Evolutionary conservation across 2,888 invertebrate genomes (phyloP), one percentile per base, ranked within the genome.

Genomic region (Pogonocherus hispidulus): DNA sequence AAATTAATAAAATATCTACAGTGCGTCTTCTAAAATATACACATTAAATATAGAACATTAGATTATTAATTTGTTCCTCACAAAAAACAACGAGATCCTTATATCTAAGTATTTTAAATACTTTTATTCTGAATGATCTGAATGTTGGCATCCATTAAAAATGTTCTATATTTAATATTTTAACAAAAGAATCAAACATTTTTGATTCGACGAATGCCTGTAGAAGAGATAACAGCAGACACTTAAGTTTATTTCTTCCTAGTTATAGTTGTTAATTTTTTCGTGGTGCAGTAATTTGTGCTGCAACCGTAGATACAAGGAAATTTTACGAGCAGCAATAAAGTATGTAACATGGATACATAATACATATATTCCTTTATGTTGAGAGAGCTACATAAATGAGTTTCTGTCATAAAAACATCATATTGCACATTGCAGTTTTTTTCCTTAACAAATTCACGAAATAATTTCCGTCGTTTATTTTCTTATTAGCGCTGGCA

Each of bases 231-330:
- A n/a, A 65, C 41, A 32, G 11, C 59, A n/a, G 9, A 35, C 59
- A 70, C 66, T 67, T 67, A 67, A 66, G 59, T 67, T 67, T 67
- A 63, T 63, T 52, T 11, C 51, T n/a, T n/a, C n/a, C n/a, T n/a
- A n/a, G n/a, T n/a, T n/a, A n/a, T n/a, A n/a, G n/a, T 11, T 14
- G 23, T 32, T 23, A 20, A 3, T 20, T 35, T 52, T 20, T n/a
- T 32, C 27, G 27, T 18, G 37, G 3, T 1, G 2, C 9, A 59
- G 37, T 18, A 23, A 35, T 35, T 27, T 27, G 46, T 32, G 23
- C 41, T 23, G 23, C 49, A 23, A 14, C 23, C 23, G 22, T 23
- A 51, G 49, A 51, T 23, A 23, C 23, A 23, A 51, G 23, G 23
- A 23, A 51, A 51, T 23, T 51, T 51, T 51, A 51, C n/a, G 49